Evolutionary conservation across 2,113 vertebrate species (phyloP), one percentile per base, ranked within the genome.

Genomic region (Aptenodytes forsteri): DNA sequence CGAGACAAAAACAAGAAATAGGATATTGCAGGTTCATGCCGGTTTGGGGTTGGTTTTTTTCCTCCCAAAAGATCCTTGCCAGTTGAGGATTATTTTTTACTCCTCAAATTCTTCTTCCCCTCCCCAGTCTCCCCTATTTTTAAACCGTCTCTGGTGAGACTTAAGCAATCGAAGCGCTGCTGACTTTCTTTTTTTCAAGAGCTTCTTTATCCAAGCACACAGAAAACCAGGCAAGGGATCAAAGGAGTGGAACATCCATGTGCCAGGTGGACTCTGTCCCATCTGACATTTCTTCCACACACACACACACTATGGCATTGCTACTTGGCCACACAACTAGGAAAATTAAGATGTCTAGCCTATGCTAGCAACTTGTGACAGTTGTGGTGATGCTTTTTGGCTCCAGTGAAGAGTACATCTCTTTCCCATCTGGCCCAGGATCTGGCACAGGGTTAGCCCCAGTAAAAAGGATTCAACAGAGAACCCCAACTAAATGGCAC

Each of bases 251-350:
- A 88, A 92, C 25, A 85, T 59, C 67, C 36, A 52, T n/a, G 67
- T 96, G 96, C 97, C 96, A 98, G 73, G 95, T 96, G 94, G 96
- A 75, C 93, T 91, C 69, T 75, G 66, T 97, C 96, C 94, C 97
- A 97, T 96, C 96, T 90, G 86, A 97, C 94, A 94, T 98, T 98
- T 98, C 97, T 98, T 95, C 84, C 86, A 93, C 93, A 90, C 93
- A 77, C 93, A 77, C 54, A 87, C 79, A 93, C 50, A 89, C 83
- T 56, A 73, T 73, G 95, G 95, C 84, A 95, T 87, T 87, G 75
- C 88, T 93, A 55, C 75, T 96, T 98, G 97, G 97, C 96, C 79
- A 80, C 86, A 92, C 52, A 93, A 2, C 62, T 93, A 97, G 97
- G 97, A 98, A 98, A 98, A 98, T 90, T 70, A 92, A 95, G 87